Conservation (phyloP, 2,888 invertebrate genomes). For the Aporophyla nigra region DNA sequence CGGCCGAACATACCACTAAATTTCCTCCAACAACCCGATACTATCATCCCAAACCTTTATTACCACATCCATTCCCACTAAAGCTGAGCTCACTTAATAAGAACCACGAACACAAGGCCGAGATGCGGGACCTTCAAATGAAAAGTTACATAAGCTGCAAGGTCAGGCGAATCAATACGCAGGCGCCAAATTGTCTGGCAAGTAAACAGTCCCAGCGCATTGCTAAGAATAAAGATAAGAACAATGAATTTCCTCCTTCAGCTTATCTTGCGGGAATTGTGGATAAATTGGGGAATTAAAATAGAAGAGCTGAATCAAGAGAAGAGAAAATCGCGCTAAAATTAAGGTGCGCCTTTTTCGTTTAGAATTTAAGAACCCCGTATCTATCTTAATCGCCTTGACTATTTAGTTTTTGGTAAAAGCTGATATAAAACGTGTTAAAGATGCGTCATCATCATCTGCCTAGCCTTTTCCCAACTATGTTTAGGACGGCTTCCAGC, state of each 20-base stretch:
- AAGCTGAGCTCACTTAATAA: constrained; percentile 24
- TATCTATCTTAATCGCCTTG: background rate
- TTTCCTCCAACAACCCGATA: background rate
- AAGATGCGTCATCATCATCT: no score
- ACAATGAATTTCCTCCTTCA: constrained; percentile 20
- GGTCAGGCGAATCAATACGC: constrained; percentile 84
- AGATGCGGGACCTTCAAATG: constrained; percentile 70
- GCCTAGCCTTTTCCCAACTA: no score
- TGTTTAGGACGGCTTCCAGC: no score
- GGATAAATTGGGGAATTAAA: background rate
- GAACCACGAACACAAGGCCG: constrained; percentile 48
- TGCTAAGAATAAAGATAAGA: constrained; percentile 51
- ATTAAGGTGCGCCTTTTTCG: background rate
- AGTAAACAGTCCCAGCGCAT: constrained; percentile 64
- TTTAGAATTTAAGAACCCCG: background rate
- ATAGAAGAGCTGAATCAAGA: background rate
- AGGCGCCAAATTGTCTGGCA: constrained; percentile 82
- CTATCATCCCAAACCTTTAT: constrained; percentile 3
- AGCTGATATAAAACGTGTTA: background rate
- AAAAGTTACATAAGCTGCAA: constrained; percentile 81
- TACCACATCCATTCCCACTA: constrained; percentile 5
- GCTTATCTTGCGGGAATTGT: constrained; percentile 27
- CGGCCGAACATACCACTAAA: background rate
- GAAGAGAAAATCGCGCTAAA: background rate
- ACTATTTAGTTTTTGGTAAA: background rate